Conservation (phyloP, 2,797 vertebrate genomes). For the Glossophaga mutica region DNA sequence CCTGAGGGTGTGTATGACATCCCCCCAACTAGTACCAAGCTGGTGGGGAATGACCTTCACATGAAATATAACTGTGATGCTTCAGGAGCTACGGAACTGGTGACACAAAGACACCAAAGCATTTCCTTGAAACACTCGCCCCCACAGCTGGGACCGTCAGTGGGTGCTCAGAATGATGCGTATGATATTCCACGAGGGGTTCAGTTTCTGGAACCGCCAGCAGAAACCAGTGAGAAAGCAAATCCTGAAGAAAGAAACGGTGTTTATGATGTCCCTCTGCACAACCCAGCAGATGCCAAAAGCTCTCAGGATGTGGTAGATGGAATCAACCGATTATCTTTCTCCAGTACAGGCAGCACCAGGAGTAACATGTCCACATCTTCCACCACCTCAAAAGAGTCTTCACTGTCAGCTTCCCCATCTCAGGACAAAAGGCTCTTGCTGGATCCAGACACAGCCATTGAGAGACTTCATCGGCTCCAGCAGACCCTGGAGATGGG, state of each 20-base stretch:
- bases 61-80: slow-evolving; percentile 83
- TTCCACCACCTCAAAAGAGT: slow-evolving; percentile 91
- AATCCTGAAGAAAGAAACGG: slow-evolving; percentile 82
- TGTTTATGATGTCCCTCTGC: slow-evolving; percentile 90
- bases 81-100: slow-evolving; percentile 73
- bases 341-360: slow-evolving; percentile 95
- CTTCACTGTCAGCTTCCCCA: slow-evolving; percentile 84
- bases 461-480: slow-evolving; percentile 87
- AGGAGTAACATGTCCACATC: slow-evolving; percentile 98
- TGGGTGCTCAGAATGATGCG: slow-evolving; percentile 84
- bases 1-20: slow-evolving; percentile 92
- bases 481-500: slow-evolving; percentile 89
- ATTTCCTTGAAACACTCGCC: slow-evolving; percentile 81
- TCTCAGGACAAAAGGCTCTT: slow-evolving; percentile 85
- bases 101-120: slow-evolving; percentile 76
- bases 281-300: slow-evolving; percentile 82
- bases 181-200: slow-evolving; percentile 93
- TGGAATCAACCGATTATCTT: slow-evolving; percentile 93
- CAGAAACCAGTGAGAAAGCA: slow-evolving; percentile 76
- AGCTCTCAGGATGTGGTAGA: slow-evolving; percentile 87
- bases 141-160: slow-evolving; percentile 77
- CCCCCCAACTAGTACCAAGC: slow-evolving; percentile 87
- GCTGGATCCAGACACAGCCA: slow-evolving; percentile 89
- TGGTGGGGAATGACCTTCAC: slow-evolving; percentile 78
- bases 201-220: slow-evolving; percentile 80